phyloP scores from a whole-genome alignment of 2,888 invertebrate genomes.

The Gari tellinella region DNA sequence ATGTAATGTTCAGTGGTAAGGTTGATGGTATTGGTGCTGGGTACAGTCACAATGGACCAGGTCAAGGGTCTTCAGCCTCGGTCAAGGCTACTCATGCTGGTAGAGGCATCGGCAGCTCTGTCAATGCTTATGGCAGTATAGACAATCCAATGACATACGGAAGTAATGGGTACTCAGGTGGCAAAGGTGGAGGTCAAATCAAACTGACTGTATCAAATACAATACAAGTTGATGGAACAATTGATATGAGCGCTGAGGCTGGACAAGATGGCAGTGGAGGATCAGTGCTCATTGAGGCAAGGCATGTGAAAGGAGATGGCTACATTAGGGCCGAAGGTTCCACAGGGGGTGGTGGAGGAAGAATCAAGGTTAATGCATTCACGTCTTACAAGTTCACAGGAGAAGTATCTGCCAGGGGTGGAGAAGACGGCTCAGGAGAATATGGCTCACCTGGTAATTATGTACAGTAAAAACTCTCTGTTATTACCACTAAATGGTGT shows the following conservation, averaged over 20 bases:
- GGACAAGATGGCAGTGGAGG: conserved; percentile 68
- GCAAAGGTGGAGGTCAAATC: conserved; percentile 69
- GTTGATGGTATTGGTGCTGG: conserved; percentile 68
- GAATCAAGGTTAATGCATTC: conserved; percentile 44
- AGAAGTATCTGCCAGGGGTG: conserved; percentile 34
- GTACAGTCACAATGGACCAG: conserved; percentile 56
- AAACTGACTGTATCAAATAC: conserved; percentile 46
- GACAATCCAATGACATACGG: conserved; percentile 64
- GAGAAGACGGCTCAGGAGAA: conserved; percentile 21
- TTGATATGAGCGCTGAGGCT: conserved; percentile 66
- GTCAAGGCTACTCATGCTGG: conserved; percentile 71
- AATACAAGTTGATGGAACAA: conserved; percentile 59
- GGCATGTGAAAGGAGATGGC: conserved; percentile 60
- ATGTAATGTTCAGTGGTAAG: conserved; percentile 61
- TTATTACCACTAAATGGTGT: too few species aligned
- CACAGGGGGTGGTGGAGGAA: conserved; percentile 68
- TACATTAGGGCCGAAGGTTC: conserved; percentile 57
- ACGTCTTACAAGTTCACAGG: conserved; percentile 46
- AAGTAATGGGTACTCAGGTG: conserved; percentile 61
- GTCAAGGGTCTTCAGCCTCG: conserved; percentile 41
- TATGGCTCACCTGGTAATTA: conserved; percentile 38
- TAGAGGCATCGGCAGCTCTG: conserved; percentile 50
- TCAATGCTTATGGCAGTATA: conserved; percentile 64
- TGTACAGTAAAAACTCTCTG: too few species aligned
- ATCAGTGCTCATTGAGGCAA: conserved; percentile 55